A percentile compares a stretch with the other conserved stretches of the same genome.
Evolutionary conservation across 2,797 vertebrate genomes (phyloP).

Genomic region (Pseudotriccus pelzelni): DNA sequence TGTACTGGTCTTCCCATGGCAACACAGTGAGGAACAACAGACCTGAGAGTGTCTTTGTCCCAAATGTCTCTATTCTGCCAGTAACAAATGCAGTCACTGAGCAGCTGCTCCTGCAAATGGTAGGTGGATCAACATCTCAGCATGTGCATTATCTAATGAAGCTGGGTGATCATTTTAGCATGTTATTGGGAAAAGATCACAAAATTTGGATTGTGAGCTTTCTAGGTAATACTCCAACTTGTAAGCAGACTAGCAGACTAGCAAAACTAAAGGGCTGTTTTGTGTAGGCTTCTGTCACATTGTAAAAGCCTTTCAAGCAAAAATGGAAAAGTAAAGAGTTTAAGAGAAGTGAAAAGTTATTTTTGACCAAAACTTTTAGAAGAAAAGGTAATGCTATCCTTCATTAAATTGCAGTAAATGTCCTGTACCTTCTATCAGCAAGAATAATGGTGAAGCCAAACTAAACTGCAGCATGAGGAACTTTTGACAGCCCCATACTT

Average conservation of each 20-base stretch:
- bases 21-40: background rate
- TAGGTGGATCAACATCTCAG: background rate
- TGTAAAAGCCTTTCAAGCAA: background rate
- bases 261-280: background rate
- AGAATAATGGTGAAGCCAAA: background rate
- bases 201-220: background rate
- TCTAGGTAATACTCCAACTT: background rate
- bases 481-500: background rate
- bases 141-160: constrained; percentile 16
- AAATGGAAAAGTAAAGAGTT: background rate
- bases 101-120: background rate
- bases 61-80: background rate
- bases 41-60: background rate
- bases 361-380: background rate
- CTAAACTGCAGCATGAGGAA: background rate
- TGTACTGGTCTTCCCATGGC: background rate
- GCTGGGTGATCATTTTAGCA: background rate
- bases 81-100: background rate
- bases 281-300: background rate
- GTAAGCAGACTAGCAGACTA: background rate
- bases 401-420: background rate
- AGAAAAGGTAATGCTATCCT: background rate
- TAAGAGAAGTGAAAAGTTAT: background rate
- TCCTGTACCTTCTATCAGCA: background rate
- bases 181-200: background rate